Percentiles rank a stretch among this genome's conserved stretches.
Evolutionary conservation across 1,140 invertebrate genomes (phyloP).

Genomic region (Holotrichia oblita): DNA sequence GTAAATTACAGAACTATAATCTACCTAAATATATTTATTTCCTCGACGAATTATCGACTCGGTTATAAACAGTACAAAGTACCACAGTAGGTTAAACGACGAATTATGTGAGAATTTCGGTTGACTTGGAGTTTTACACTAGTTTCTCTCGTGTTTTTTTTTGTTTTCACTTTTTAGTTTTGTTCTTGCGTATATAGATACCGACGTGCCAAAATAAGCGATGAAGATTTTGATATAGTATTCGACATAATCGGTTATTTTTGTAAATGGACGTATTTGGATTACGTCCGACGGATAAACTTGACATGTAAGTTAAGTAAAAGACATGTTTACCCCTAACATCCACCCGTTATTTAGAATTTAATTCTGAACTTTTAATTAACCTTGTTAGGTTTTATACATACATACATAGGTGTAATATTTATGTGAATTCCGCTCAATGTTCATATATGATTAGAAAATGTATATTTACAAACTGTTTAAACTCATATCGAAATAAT

Average conservation of each 20-base stretch:
- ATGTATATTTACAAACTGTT: no score
- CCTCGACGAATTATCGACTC: neutral
- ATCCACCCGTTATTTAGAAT: no score
- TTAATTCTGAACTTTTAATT: no score
- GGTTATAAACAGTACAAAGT: constrained; percentile 19
- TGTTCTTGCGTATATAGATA: neutral
- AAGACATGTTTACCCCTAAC: no score
- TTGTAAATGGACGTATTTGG: neutral
- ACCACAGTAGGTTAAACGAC: neutral
- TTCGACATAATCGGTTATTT: neutral
- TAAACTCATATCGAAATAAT: no score
- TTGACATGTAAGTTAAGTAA: no score
- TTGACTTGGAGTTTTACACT: no score
- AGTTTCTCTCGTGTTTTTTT: neutral
- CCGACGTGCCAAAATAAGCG: constrained; percentile 29
- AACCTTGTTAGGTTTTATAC: no score
- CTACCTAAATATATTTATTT: neutral
- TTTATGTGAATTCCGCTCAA: no score
- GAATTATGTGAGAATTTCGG: neutral
- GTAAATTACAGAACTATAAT: neutral
- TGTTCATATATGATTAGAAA: no score
- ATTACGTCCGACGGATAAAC: neutral
- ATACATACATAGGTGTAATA: no score
- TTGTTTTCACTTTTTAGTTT: neutral
- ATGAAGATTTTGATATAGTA: neutral